Evolutionary conservation across 1,140 invertebrate species (phyloP).

Genomic region (Bombus picipes): DNA sequence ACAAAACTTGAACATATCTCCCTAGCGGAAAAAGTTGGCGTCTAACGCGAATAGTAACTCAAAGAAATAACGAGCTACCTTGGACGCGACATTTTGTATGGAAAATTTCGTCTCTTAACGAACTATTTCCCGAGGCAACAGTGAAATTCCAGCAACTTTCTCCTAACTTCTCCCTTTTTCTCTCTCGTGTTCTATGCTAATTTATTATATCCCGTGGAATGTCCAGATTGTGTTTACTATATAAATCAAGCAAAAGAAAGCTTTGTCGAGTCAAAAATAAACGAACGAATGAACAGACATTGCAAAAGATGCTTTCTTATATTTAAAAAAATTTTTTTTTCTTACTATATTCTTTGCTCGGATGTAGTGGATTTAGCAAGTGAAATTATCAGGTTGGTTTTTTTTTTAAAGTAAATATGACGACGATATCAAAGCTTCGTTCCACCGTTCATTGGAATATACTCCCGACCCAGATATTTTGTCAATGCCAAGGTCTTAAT

Average conservation of each 20-base stretch:
- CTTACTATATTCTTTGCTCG: background rate
- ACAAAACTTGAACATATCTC: background rate
- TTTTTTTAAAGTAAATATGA: background rate
- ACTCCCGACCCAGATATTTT: background rate
- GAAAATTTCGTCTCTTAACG: background rate
- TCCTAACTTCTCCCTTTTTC: background rate
- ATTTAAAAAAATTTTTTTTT: too few relatives aligned
- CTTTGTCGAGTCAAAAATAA: background rate
- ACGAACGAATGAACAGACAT: background rate
- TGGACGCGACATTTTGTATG: background rate
- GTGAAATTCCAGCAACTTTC: background rate
- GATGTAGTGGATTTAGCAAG: too few relatives aligned
- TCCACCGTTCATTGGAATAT: too few relatives aligned
- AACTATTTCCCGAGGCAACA: too few relatives aligned
- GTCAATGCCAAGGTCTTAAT: slow-evolving; percentile 18
- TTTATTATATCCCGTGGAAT: slow-evolving; percentile 13
- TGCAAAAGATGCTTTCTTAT: too few relatives aligned
- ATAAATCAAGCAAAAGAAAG: background rate
- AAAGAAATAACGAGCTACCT: background rate
- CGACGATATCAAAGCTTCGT: background rate
- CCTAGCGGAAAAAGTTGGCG: background rate
- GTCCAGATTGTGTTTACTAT: too few relatives aligned
- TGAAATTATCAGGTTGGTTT: background rate
- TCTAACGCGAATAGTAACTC: background rate
- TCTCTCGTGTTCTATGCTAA: background rate